Evolutionary conservation across 2,113 vertebrate species (phyloP).

Genomic region (Halichoeres trimaculatus): DNA sequence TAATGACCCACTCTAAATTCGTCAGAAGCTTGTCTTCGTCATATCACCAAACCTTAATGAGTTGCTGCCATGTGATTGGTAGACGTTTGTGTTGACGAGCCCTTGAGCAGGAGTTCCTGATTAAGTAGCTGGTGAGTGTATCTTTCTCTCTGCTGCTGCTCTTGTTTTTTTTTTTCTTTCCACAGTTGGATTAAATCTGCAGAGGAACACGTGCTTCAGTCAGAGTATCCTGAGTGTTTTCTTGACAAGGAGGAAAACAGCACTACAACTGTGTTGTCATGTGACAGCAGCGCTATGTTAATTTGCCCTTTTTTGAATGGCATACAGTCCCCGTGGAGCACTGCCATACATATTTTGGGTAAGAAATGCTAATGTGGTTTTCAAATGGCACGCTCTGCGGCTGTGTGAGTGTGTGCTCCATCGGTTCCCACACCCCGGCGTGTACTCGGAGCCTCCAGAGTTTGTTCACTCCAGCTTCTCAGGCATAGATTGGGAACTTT

Average conservation of each 20-base stretch:
- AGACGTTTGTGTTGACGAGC: too few species aligned
- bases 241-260: slow-evolving; percentile 11
- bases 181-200: neutral
- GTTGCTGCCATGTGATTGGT: too few species aligned
- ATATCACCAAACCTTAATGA: too few species aligned
- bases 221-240: neutral
- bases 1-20: too few species aligned
- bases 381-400: slow-evolving; percentile 26
- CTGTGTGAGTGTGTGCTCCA: neutral
- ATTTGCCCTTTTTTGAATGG: slow-evolving; percentile 62
- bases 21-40: too few species aligned
- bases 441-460: neutral
- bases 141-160: neutral
- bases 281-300: slow-evolving; percentile 52
- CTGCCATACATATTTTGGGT: slow-evolving; percentile 38
- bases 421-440: slow-evolving; percentile 5
- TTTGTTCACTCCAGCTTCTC: neutral
- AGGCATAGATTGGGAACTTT: slow-evolving; percentile 3
- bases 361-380: slow-evolving; percentile 42
- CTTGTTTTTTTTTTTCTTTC: neutral
- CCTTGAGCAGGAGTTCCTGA: too few species aligned
- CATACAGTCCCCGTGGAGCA: slow-evolving; percentile 46
- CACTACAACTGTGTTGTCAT: slow-evolving; percentile 12
- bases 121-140: neutral
- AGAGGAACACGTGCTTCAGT: neutral